These are phyloP conservation scores for Elephas maximus DNA, from an alignment of 2,113 vertebrate genomes.

Conservation along the genomic window DNA sequence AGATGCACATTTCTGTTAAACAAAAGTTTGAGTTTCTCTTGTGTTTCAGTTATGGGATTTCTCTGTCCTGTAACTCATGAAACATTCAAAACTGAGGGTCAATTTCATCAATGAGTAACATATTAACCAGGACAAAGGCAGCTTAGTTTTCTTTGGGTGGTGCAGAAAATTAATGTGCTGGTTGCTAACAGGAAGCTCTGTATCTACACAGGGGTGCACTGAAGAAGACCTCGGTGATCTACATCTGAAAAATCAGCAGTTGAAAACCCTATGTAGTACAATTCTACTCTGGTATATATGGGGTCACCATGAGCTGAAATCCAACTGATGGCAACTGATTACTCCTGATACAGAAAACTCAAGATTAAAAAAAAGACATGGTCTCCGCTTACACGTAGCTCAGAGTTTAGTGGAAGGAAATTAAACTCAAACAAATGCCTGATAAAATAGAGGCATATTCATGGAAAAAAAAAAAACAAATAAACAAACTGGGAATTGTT, in stretches of 20 bases:
- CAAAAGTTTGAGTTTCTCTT: not conserved
- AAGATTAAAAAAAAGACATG: not conserved
- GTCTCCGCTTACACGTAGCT: not conserved
- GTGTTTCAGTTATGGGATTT: not conserved
- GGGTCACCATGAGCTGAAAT: not conserved
- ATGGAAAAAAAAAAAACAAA: not conserved
- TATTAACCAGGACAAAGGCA: too few relatives aligned
- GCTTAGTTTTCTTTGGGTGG: too few relatives aligned
- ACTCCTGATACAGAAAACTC: not conserved
- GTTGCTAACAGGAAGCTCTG: too few relatives aligned
- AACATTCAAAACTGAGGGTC: too few relatives aligned
- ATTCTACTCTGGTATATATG: not conserved
- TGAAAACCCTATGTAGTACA: too few relatives aligned
- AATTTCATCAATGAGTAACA: too few relatives aligned
- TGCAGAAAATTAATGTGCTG: too few relatives aligned
- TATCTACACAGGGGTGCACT: too few relatives aligned
- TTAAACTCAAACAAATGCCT: not conserved
- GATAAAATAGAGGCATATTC: not conserved
- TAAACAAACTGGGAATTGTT: not conserved
- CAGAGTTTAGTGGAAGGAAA: constrained; percentile 22
- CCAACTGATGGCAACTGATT: not conserved
- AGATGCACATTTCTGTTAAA: not conserved
- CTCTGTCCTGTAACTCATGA: too few relatives aligned
- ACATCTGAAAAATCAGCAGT: too few relatives aligned
- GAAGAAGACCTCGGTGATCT: too few relatives aligned